phyloP scores from a whole-genome alignment of 1,140 invertebrate genomes.

The Andrena cerasifolii region DNA sequence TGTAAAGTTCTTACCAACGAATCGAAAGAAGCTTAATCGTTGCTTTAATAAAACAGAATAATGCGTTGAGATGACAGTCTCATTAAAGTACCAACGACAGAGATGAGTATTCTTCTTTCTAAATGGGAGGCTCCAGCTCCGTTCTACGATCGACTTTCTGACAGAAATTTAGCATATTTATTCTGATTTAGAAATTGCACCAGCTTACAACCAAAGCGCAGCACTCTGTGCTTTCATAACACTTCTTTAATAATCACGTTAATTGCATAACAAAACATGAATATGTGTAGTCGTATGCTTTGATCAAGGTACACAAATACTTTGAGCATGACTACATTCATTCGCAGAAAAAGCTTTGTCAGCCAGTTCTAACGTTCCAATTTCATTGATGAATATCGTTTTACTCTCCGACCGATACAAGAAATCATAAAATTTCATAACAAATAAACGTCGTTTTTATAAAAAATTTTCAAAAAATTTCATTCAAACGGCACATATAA shows the following conservation, averaged over 20 bases:
- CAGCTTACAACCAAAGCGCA: slow-evolving; percentile 20
- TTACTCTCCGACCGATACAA: slow-evolving; percentile 32
- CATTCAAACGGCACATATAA: background rate
- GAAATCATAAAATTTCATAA: slow-evolving; percentile 34
- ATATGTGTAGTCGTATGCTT: background rate
- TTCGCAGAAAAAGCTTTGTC: slow-evolving; percentile 19
- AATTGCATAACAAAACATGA: slow-evolving; percentile 14
- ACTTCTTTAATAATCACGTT: background rate
- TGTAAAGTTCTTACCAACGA: slow-evolving; percentile 36
- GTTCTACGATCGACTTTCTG: slow-evolving; percentile 30
- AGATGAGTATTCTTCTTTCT: slow-evolving; percentile 55
- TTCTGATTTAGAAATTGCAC: slow-evolving; percentile 37
- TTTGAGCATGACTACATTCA: too few species aligned
- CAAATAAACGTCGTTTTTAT: slow-evolving; percentile 14
- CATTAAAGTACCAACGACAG: slow-evolving; percentile 58
- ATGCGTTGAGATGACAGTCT: slow-evolving; percentile 55
- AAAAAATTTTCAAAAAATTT: slow-evolving; percentile 11
- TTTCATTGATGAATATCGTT: slow-evolving; percentile 20
- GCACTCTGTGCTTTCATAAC: background rate
- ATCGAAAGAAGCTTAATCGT: slow-evolving; percentile 30
- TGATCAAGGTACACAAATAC: too few species aligned
- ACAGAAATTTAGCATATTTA: background rate
- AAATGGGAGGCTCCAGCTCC: slow-evolving; percentile 42
- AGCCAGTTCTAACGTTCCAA: slow-evolving; percentile 11
- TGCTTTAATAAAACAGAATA: slow-evolving; percentile 42